phyloP scores from a whole-genome alignment of 1,140 invertebrate genomes.

The Cherax destructor region DNA sequence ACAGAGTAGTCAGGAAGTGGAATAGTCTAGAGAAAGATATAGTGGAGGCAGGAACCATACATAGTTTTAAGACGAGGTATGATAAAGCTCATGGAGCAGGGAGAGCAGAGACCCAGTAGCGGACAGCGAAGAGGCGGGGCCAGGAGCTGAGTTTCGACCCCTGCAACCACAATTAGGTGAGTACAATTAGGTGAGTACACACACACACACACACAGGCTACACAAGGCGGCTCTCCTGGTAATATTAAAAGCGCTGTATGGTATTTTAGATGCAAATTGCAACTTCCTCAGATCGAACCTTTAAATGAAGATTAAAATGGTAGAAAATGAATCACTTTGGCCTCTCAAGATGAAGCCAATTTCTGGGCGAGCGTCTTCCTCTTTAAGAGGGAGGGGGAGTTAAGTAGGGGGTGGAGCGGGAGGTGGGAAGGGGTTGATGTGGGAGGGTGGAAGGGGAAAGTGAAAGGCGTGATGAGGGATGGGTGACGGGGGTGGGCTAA shows the following conservation, averaged over 20 bases:
- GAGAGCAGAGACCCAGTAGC: too few relatives aligned
- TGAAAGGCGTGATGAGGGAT: too few relatives aligned
- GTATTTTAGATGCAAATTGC: slow-evolving; percentile 31
- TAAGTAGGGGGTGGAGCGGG: neutral
- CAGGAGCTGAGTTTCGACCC: too few relatives aligned
- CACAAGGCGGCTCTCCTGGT: neutral
- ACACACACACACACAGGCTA: too few relatives aligned
- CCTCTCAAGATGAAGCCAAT: slow-evolving; percentile 13
- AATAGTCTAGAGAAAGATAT: too few relatives aligned
- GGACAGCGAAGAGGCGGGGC: too few relatives aligned
- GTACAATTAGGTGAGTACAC: too few relatives aligned
- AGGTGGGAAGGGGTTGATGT: neutral
- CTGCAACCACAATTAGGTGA: too few relatives aligned
- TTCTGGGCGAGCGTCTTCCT: neutral
- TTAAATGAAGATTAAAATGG: slow-evolving; percentile 13
- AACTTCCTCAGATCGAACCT: slow-evolving; percentile 3
- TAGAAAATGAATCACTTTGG: slow-evolving; percentile 30
- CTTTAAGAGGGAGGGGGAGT: neutral
- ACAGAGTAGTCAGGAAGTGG: too few relatives aligned
- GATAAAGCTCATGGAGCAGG: too few relatives aligned
- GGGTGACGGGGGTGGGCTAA: neutral
- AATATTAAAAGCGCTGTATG: slow-evolving; percentile 16
- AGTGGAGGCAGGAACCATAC: too few relatives aligned
- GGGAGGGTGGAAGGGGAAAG: neutral
- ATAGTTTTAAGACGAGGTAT: too few relatives aligned